Base-by-base conservation (phyloP, 2,797 vertebrate genomes). In the Halcyon leucocephala region DNA sequence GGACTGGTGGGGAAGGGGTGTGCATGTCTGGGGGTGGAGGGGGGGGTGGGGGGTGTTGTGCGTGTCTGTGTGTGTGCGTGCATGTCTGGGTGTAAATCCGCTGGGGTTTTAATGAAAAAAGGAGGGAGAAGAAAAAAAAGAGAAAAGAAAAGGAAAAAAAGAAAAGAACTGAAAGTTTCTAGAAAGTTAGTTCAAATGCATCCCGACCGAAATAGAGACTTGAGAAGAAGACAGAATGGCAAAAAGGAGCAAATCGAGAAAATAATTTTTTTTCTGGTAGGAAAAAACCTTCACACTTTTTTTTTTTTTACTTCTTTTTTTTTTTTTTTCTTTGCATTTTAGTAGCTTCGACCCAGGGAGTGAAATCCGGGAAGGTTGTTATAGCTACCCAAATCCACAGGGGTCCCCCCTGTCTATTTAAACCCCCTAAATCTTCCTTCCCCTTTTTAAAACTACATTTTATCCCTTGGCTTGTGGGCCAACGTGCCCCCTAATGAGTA, bases 281-380 rank as follows among this genome's bases (percentile, higher is more conserved):
- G 97, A 96, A 57, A 67, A 48, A 49, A 37, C 20, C 97, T 98
- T 98, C 98, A 96, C 98, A 97, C 96, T 98, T 98, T 98, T 98
- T 98, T 97, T 98, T 98, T 95, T 98, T 66, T n/a, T n/a, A 35
- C 35, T 35, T 29, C n/a, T 39, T 44, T 44, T 29, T 98, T 97
- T 98, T 98, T 98, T 98, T 98, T 97, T 46, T 17, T 33, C 19
- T 49, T 57, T 69, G 97, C 98, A 98, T 98, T 98, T 99, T 98
- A 98, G 98, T 98, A 98, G 98, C 98, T 98, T 98, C 98, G 98
- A 98, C 98, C 98, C 97, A 96, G 98, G 98, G 98, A 98, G 98
- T 98, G 98, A 98, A 98, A 99, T 99, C 98, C 98, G 98, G 98
- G 98, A 98, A 98, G 98, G 98, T 99, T 99, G 99, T 99, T 99